phyloP scores from a whole-genome alignment of 2,113 vertebrate genomes.

The Athene cunicularia region DNA sequence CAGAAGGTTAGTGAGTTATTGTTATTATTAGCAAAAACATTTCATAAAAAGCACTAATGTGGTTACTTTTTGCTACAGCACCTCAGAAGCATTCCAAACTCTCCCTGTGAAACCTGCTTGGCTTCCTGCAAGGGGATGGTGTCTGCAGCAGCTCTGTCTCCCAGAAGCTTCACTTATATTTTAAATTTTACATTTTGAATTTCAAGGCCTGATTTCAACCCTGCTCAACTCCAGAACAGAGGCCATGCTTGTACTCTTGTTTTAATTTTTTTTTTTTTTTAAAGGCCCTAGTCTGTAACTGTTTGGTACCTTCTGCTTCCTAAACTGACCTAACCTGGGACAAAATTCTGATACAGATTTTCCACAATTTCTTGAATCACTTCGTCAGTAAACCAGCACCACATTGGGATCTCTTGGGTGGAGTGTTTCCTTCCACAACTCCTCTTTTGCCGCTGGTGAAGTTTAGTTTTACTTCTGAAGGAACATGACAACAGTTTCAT shows the following conservation, averaged over 20 bases:
- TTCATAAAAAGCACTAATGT: not conserved
- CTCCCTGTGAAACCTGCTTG: not conserved
- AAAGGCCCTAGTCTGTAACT: not conserved
- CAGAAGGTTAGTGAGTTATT: not conserved
- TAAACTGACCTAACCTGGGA: not conserved
- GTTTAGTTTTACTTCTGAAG: not conserved
- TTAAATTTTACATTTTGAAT: not conserved
- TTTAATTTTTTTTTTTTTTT: not conserved
- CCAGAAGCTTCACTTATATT: not conserved
- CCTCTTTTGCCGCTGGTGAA: not conserved
- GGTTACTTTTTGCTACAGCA: not conserved
- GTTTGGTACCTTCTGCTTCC: not conserved
- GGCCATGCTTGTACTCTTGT: not conserved
- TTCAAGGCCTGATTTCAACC: not conserved
- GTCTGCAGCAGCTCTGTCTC: not conserved
- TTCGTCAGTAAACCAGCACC: not conserved
- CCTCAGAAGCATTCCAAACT: not conserved
- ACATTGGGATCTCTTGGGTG: fast-evolving
- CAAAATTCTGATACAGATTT: not conserved
- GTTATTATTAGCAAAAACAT: not conserved
- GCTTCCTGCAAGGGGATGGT: not conserved
- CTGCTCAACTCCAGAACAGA: not conserved
- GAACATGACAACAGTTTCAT: not conserved
- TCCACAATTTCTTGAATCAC: not conserved
- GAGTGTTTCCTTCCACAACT: not conserved